A percentile compares a stretch with the other conserved stretches of the same genome.
phyloP scores from a whole-genome alignment of 2,888 invertebrate genomes.

The Acanthococcus lagerstroemiae region DNA sequence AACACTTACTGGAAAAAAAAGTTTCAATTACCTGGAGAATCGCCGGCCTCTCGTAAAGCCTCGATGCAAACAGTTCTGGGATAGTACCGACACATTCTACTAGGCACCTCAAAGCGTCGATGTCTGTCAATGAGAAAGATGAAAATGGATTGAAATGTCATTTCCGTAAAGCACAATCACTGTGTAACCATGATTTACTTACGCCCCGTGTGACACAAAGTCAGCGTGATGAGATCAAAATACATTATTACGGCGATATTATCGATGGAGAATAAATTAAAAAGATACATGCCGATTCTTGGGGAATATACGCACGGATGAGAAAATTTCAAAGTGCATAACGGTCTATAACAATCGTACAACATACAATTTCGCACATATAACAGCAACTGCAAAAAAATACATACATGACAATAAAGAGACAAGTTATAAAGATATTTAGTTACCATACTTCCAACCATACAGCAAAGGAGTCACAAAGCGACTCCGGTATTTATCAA shows the following conservation, averaged over 20 bases:
- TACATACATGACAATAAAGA: neutral
- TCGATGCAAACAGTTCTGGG: constrained; percentile 1
- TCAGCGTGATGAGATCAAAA: neutral
- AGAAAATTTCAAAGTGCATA: constrained; percentile 16
- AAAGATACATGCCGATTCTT: constrained; percentile 1
- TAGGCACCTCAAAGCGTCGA: constrained; percentile 9
- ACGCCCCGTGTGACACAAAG: constrained; percentile 5
- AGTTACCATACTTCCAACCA: no score
- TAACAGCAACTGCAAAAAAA: constrained; percentile 7
- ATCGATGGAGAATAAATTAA: neutral
- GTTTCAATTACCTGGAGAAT: neutral
- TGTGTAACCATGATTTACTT: no score
- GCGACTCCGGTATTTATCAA: no score
- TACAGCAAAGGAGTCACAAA: no score
- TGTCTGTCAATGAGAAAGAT: constrained; percentile 3
- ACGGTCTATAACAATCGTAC: constrained; percentile 13
- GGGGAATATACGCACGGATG: constrained; percentile 15
- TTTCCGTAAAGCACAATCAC: no score
- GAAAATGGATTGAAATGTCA: no score
- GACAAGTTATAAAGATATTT: neutral
- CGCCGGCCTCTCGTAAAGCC: neutral
- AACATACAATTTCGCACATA: constrained; percentile 10
- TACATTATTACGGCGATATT: neutral
- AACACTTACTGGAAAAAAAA: no score
- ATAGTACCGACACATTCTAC: constrained; percentile 3